Conservation (phyloP, 2,797 vertebrate genomes). For the Danio kyathit region DNA sequence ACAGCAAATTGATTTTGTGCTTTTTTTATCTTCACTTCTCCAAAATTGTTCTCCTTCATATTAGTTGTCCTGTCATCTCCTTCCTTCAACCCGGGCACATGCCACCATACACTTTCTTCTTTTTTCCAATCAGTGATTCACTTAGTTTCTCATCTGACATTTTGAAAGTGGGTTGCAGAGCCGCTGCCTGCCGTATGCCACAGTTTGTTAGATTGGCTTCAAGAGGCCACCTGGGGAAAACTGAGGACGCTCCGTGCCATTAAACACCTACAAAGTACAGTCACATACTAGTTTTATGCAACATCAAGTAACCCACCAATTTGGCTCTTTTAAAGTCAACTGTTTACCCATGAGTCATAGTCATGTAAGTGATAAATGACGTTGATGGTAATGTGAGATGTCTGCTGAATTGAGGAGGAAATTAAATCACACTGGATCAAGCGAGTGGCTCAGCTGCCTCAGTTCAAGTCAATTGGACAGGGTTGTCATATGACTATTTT, state of each 20-base stretch:
- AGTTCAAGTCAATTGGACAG: constrained; percentile 40
- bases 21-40: constrained; percentile 13
- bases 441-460: constrained; percentile 36
- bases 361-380: constrained; percentile 58
- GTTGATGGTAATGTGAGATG: constrained; percentile 68
- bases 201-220: constrained; percentile 24
- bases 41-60: constrained; percentile 1
- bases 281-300: constrained; percentile 6
- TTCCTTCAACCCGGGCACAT: neutral
- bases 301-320: constrained; percentile 8
- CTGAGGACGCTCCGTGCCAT: neutral
- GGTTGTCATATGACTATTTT: constrained; percentile 42
- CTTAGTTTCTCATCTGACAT: constrained; percentile 33
- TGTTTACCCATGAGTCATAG: constrained; percentile 6
- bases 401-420: constrained; percentile 64
- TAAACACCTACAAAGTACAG: constrained; percentile 17
- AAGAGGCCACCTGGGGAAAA: constrained; percentile 22
- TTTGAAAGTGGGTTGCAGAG: constrained; percentile 17
- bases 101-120: neutral
- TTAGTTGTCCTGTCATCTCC: neutral
- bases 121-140: constrained; percentile 33
- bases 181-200: neutral
- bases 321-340: constrained; percentile 40
- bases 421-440: constrained; percentile 40
- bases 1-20: neutral